phyloP scores from a whole-genome alignment of 1,140 invertebrate genomes.

The Proales similis region DNA sequence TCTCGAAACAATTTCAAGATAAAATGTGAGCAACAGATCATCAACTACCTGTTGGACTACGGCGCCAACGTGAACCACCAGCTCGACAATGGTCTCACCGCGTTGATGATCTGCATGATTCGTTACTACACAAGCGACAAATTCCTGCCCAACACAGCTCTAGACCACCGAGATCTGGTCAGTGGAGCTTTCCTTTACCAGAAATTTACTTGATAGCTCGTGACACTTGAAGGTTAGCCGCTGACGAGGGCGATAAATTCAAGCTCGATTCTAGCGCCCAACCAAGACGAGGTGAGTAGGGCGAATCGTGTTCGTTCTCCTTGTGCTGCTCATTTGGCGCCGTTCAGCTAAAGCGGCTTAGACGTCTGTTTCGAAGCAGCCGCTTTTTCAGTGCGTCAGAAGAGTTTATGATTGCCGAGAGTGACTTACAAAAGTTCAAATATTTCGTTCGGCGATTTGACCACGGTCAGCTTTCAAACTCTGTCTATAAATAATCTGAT shows the following conservation, averaged over 20 bases:
- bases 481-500: no score
- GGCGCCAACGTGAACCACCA: slow-evolving; percentile 52
- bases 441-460: no score
- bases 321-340: no score
- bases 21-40: slow-evolving; percentile 34
- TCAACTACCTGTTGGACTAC: slow-evolving; percentile 49
- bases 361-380: no score
- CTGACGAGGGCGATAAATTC: slow-evolving; percentile 20
- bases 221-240: not conserved
- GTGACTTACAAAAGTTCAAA: no score
- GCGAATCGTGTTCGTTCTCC: no score
- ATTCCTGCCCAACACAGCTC: slow-evolving; percentile 44
- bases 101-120: slow-evolving; percentile 46
- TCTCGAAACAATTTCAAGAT: not conserved
- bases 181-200: not conserved
- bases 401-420: no score
- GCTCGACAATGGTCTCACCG: slow-evolving; percentile 50
- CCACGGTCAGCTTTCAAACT: no score
- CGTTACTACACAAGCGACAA: slow-evolving; percentile 49
- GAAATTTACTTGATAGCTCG: not conserved
- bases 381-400: no score
- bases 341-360: no score
- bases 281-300: slow-evolving; percentile 34
- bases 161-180: slow-evolving; percentile 35
- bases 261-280: slow-evolving; percentile 2